A percentile compares a stretch with the other conserved stretches of the same genome.
Evolutionary conservation across 2,113 vertebrate species (phyloP).

Genomic region (Apodemus sylvaticus): DNA sequence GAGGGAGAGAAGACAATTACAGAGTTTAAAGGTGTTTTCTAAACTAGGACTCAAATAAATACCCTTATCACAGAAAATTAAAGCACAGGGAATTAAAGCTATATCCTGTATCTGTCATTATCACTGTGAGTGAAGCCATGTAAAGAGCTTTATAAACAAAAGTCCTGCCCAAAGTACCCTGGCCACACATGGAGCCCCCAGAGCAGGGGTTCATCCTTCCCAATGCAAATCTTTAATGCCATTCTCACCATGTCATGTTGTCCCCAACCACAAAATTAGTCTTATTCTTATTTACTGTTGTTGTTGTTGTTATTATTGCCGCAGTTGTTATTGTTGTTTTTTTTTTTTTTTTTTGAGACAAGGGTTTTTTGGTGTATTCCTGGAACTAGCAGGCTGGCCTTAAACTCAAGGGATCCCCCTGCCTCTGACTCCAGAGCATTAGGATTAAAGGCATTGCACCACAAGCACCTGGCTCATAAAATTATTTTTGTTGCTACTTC

Average conservation of each 20-base stretch:
- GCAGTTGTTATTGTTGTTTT: no score
- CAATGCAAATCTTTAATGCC: not conserved
- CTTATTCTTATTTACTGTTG: not conserved
- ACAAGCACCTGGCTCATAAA: not conserved
- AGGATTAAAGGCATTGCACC: not conserved
- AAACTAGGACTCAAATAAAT: slow-evolving; percentile 17
- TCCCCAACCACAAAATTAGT: not conserved
- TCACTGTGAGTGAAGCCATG: not conserved
- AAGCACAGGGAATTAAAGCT: not conserved
- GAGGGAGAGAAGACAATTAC: not conserved
- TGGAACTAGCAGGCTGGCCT: not conserved
- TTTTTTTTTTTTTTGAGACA: not conserved
- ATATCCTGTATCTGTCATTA: not conserved
- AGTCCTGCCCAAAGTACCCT: not conserved
- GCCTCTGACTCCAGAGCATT: not conserved
- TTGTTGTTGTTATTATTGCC: not conserved
- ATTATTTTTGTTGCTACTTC: not conserved
- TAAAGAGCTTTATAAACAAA: not conserved
- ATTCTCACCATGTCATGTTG: not conserved
- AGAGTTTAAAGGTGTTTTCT: slow-evolving; percentile 10
- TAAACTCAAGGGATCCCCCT: not conserved
- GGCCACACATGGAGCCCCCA: not conserved
- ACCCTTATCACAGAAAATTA: not conserved
- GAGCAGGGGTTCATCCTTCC: not conserved
- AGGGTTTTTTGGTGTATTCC: not conserved